Base-by-base conservation (phyloP, 2,797 vertebrate species). In the Choloepus didactylus region DNA sequence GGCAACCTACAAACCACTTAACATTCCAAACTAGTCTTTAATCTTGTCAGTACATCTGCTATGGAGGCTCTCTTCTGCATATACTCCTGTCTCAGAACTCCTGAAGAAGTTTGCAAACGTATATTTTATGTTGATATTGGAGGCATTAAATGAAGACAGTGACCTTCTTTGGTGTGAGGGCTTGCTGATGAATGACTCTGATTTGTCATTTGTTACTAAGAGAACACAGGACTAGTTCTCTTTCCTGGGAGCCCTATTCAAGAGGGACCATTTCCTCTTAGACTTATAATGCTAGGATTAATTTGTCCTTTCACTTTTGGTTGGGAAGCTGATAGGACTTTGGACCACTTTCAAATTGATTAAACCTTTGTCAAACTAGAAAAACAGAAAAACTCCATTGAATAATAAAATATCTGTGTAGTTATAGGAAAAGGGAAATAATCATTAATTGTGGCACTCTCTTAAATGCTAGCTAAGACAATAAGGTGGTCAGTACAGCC, bases 181-280 rank as follows among this genome's bases (percentile, higher is more conserved):
- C 62, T 96, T 92, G 31, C 59, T 82, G 12, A 46, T 92, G 27
- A 72, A 56, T 83, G 84, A 70, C 16, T 95, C 31, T 70, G 56
- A 21, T 81, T 46, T 84, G 31, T 93, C 11, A 76, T 89, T 54
- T 82, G 66, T 93, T 56, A 21, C 38, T 87, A 35, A 91, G 56
- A 72, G 79, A 51, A 56, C 18, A 83, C 9, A n/a, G 8, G 19
- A 31, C 5, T 44, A 21, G 9, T 31, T 70, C 38, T 29, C 7
- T 80, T 92, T 88, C 46, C 66, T 89, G 38, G 18, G 54, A 81
- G 11, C 2, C 7, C 29, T 60, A 41, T 35, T 95, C 66, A 89
- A 64, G 54, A 67, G 85, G 44, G 31, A 73, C 5, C 76, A n/a
- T 91, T 80, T 95, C 35, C 38, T 79, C 31, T 83, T 89, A 73